These are phyloP conservation scores for Dreissena rostriformis DNA, from an alignment of 1,140 invertebrate species.

Conservation along the genomic window DNA sequence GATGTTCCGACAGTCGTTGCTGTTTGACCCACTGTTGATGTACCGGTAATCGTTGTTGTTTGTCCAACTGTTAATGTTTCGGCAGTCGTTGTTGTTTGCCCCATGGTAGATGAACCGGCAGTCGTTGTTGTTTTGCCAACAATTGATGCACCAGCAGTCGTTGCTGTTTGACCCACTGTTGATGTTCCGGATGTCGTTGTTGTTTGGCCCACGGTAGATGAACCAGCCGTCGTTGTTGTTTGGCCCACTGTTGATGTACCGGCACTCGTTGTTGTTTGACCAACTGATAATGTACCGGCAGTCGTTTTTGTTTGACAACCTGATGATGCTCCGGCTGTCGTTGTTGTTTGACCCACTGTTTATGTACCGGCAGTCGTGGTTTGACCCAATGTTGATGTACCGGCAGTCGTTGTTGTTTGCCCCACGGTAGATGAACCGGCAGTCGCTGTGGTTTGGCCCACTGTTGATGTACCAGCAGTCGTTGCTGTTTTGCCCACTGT, in stretches of 20 bases:
- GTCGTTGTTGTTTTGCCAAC: constrained; percentile 5
- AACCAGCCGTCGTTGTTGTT: constrained; percentile 2
- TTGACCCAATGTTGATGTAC: neutral
- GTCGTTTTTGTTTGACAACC: neutral
- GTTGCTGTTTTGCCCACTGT: too few relatives aligned
- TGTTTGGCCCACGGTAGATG: constrained; percentile 1
- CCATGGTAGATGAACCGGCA: neutral
- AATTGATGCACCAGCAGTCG: neutral
- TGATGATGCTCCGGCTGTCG: neutral
- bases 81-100: too few relatives aligned
- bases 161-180: neutral
- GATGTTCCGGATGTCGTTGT: constrained; percentile 11
- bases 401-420: neutral
- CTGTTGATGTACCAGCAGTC: too few relatives aligned
- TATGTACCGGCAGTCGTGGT: neutral
- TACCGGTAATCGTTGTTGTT: too few relatives aligned
- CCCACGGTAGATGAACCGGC: too few relatives aligned
- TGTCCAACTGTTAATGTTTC: neutral
- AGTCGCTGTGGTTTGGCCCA: too few relatives aligned
- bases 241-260: neutral
- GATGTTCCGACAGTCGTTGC: too few relatives aligned
- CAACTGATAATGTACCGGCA: neutral
- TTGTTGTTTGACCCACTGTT: too few relatives aligned
- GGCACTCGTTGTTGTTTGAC: constrained; percentile 1
- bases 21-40: too few relatives aligned